Base-by-base conservation (phyloP, 1,140 invertebrate species). In the Diorhabda elongata region DNA sequence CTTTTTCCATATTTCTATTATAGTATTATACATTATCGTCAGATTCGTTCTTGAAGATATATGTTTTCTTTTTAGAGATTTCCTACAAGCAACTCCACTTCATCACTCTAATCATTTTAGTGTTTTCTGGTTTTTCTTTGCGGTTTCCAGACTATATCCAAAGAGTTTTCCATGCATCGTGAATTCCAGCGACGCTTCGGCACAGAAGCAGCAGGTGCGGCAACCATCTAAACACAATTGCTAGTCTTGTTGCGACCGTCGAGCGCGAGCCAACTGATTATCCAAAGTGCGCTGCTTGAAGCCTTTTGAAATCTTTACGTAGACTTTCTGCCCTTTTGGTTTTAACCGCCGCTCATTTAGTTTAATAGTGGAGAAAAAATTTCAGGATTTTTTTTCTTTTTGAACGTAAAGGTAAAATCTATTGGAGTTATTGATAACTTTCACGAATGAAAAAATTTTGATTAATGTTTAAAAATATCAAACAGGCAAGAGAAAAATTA, bases 171-270 rank as follows among this genome's bases (percentile, higher is more conserved):
- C 47, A 52, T n/a, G n/a, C n/a, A 52, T 52, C 47, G 47, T 52
- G 47, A 8, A 6, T 52, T 6, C 47, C 47, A 52, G 47, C 47
- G 47, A n/a, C 47, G 47, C 47, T 52, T n/a, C n/a, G 47, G 47
- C 6, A 52, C 47, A 52, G 47, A 52, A 52, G 47, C 47, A 52
- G 47, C 47, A 52, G 47, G 47, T 52, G 47, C 47, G 47, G 47
- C 47, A 52, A 8, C 47, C 47, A 52, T 52, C n/a, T 8, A 52
- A 52, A 52, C 47, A 52, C 6, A n/a, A 52, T 52, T 52, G 47
- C 47, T 52, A 52, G 47, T 52, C 47, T 52, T 52, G 47, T 52
- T 52, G 47, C 47, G 47, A 52, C 47, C 47, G 47, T 52, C 47
- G 47, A 52, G 47, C 47, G 47, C n/a, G 47, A 52, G n/a, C n/a